Conservation (phyloP, 2,888 invertebrate species). For the Antitype chi region DNA sequence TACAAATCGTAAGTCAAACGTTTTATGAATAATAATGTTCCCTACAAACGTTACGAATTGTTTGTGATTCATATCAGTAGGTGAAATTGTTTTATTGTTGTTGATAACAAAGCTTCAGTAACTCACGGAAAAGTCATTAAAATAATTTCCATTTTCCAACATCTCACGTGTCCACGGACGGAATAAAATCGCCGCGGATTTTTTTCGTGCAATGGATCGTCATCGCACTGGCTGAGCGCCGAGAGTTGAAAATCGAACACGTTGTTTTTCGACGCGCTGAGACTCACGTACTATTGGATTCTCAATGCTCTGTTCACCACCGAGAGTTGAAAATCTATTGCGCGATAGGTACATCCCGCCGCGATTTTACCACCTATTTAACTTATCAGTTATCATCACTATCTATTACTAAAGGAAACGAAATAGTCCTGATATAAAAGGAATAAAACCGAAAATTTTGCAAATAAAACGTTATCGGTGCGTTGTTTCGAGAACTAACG, state of each 20-base stretch:
- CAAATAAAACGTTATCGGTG: conserved; percentile 48
- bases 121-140: conserved; percentile 12
- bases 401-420: not conserved
- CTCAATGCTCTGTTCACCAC: no score
- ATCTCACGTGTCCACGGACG: no score
- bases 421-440: not conserved
- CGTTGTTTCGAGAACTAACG: conserved; percentile 35
- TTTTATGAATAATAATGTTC: conserved; percentile 28
- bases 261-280: no score
- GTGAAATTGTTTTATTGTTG: conserved; percentile 52
- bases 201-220: no score
- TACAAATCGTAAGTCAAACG: conserved; percentile 31
- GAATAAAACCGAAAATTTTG: conserved; percentile 35
- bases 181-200: no score
- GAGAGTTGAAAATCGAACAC: no score
- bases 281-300: no score
- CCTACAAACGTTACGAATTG: conserved; percentile 22
- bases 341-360: no score
- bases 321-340: no score
- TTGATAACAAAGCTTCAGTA: conserved; percentile 37
- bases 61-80: conserved; percentile 38
- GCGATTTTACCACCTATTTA: not conserved
- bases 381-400: conserved; percentile 15
- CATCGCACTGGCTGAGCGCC: no score
- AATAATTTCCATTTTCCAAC: conserved; percentile 34